Evolutionary conservation across 1,140 invertebrate genomes (phyloP).

Genomic region (Catajapyx aquilonaris): DNA sequence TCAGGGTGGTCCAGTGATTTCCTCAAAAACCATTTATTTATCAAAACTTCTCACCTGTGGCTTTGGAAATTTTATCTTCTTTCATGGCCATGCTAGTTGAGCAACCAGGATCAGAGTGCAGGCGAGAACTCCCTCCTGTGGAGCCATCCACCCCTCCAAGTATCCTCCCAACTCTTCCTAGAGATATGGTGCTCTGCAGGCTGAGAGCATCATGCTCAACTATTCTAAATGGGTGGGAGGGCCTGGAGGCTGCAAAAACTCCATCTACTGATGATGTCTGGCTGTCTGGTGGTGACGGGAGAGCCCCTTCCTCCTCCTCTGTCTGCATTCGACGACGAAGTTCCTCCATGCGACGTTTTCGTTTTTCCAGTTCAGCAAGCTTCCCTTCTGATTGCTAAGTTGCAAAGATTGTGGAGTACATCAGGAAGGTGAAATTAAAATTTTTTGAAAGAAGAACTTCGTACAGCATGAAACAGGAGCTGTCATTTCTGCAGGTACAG

Average conservation of each 20-base stretch:
- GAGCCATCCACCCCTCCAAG: constrained; percentile 30
- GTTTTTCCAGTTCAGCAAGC: constrained; percentile 20
- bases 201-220: constrained; percentile 70
- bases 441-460: too few relatives aligned
- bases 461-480: too few relatives aligned
- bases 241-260: constrained; percentile 29
- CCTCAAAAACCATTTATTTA: too few relatives aligned
- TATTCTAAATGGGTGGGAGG: constrained; percentile 53
- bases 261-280: constrained; percentile 48
- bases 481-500: too few relatives aligned
- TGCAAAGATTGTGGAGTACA: constrained; percentile 1
- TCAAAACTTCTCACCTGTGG: too few relatives aligned
- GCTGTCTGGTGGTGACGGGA: constrained; percentile 51
- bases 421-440: constrained; percentile 2
- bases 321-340: constrained; percentile 62
- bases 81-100: constrained; percentile 3
- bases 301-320: constrained; percentile 47
- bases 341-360: constrained; percentile 52
- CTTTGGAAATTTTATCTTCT: constrained; percentile 5
- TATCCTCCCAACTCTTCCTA: constrained; percentile 54
- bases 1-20: background rate
- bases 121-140: constrained; percentile 7
- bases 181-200: constrained; percentile 63
- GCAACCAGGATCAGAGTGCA: constrained; percentile 7
- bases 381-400: constrained; percentile 16